phyloP scores from a whole-genome alignment of 2,888 invertebrate genomes.

The Eutolmus rufibarbis region DNA sequence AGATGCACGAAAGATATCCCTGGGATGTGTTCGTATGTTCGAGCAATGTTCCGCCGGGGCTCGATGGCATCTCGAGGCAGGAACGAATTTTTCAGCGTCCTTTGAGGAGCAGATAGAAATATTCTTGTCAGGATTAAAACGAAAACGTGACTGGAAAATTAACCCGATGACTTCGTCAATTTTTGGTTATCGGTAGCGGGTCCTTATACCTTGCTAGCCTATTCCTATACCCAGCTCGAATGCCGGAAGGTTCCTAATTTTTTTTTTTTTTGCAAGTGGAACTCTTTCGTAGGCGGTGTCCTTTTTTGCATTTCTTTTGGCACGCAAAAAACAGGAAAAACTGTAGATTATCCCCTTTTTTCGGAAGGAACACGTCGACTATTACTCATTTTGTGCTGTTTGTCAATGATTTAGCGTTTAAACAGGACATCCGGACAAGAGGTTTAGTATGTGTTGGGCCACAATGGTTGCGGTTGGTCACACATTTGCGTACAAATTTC shows the following conservation, averaged over 20 bases:
- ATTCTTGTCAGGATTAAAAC: conserved; percentile 64
- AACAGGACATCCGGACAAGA: neutral
- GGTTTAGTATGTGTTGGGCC: neutral
- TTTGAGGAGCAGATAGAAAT: conserved; percentile 49
- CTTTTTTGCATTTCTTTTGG: conserved; percentile 8
- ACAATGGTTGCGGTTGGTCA: neutral
- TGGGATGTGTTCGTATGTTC: neutral
- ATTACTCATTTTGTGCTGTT: neutral
- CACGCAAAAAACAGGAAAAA: conserved; percentile 1
- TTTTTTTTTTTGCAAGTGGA: neutral
- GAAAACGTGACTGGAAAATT: conserved; percentile 62
- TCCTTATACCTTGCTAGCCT: neutral
- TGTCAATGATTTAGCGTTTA: conserved; percentile 7
- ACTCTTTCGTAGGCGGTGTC: neutral
- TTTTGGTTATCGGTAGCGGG: conserved; percentile 45
- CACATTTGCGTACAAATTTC: conserved; percentile 24
- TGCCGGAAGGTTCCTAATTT: neutral
- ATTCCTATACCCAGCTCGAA: neutral
- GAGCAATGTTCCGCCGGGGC: neutral
- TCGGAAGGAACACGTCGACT: neutral
- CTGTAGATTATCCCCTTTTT: conserved; percentile 13
- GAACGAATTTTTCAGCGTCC: conserved; percentile 31
- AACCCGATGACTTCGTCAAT: conserved; percentile 54
- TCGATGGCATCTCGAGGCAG: conserved; percentile 3
- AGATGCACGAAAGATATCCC: neutral